Evolutionary conservation across 2,113 vertebrate genomes (phyloP).

Genomic region (Ancistrus triradiatus): DNA sequence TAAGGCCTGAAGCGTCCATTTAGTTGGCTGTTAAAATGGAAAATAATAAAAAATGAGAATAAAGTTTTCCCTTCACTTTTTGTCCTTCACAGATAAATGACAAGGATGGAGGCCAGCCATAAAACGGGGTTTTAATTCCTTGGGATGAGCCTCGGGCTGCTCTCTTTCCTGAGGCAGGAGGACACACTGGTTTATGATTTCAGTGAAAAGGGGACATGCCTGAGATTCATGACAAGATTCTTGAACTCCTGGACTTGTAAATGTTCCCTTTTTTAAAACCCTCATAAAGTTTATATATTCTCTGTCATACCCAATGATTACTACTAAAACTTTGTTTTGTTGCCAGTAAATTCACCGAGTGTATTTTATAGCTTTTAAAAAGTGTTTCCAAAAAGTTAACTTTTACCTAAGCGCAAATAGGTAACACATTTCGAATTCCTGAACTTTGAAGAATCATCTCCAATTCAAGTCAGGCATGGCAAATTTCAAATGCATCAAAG

Average conservation of each 20-base stretch:
- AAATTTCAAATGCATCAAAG: conserved; percentile 47
- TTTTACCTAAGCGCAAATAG: conserved; percentile 12
- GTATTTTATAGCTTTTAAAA: too few species aligned
- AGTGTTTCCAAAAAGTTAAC: conserved; percentile 29
- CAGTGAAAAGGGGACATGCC: conserved; percentile 16
- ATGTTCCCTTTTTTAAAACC: background rate
- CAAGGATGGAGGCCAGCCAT: conserved; percentile 17
- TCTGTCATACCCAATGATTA: too few species aligned
- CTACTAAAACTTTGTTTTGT: too few species aligned
- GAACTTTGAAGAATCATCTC: conserved; percentile 36
- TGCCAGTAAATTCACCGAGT: too few species aligned
- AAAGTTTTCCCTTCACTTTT: conserved; percentile 34
- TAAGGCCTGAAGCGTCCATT: too few species aligned
- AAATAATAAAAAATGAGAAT: background rate
- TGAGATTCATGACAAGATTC: conserved; percentile 33
- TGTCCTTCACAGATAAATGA: conserved; percentile 22
- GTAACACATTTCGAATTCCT: conserved; percentile 22
- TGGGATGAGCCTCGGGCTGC: conserved; percentile 25
- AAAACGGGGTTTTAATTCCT: conserved; percentile 35
- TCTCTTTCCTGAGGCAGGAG: background rate
- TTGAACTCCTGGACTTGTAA: background rate
- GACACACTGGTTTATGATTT: conserved; percentile 24
- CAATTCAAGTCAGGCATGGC: conserved; percentile 40
- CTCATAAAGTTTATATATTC: conserved; percentile 3
- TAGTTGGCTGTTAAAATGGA: background rate